Percentiles rank a stretch among this genome's conserved stretches.
Evolutionary conservation across 2,113 vertebrate genomes (phyloP).

Genomic region (Plecotus auritus): DNA sequence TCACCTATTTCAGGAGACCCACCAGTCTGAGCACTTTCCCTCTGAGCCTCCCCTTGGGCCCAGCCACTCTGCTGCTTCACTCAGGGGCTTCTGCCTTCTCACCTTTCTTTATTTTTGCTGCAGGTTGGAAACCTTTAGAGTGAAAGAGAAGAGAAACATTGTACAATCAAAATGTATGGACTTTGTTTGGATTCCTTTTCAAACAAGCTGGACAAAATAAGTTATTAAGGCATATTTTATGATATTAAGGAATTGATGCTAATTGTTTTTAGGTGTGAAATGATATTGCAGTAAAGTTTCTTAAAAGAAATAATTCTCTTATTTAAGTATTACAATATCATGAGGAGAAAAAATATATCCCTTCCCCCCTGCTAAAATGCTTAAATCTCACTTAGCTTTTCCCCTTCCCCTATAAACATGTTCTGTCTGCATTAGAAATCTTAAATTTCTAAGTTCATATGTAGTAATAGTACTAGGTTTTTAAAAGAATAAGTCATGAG

Average conservation of each 20-base stretch:
- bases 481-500: not conserved
- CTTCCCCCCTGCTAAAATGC: not conserved
- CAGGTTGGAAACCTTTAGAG: not conserved
- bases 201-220: not conserved
- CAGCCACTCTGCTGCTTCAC: rapidly evolving
- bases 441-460: not conserved
- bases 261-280: not conserved
- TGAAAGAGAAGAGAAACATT: not conserved
- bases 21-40: rapidly evolving
- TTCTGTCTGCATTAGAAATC: not conserved
- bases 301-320: not conserved
- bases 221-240: not conserved
- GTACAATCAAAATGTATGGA: not conserved
- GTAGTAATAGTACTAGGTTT: not conserved
- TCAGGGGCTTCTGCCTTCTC: rapidly evolving
- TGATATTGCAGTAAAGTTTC: not conserved
- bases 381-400: not conserved
- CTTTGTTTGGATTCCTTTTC: not conserved
- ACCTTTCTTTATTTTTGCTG: not conserved
- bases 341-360: not conserved
- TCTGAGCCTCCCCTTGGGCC: rapidly evolving
- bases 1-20: not conserved
- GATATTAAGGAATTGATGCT: not conserved
- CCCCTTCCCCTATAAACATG: not conserved
- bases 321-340: not conserved